Evolutionary conservation across 2,113 vertebrate genomes (phyloP).

Genomic region (Chlorodrepanis virens): DNA sequence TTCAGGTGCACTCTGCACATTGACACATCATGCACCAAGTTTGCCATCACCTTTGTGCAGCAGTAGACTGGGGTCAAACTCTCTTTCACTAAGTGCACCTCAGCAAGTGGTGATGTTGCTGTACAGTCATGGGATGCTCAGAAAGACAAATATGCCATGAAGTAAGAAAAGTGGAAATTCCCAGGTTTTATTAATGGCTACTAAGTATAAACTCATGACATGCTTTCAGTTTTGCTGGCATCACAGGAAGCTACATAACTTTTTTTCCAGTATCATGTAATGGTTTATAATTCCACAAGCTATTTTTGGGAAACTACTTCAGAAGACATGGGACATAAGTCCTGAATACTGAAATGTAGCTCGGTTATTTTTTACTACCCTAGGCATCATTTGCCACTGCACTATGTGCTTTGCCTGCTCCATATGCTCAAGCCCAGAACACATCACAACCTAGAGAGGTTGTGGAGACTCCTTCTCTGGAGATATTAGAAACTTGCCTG

Average conservation of each 20-base stretch:
- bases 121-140: neutral
- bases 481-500: neutral
- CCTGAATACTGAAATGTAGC: neutral
- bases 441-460: neutral
- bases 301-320: neutral
- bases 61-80: neutral
- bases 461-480: neutral
- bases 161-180: constrained; percentile 21
- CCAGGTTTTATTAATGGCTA: neutral
- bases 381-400: neutral
- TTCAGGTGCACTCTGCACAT: neutral
- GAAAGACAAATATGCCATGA: neutral
- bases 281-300: neutral
- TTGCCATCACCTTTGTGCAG: neutral
- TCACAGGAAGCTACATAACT: neutral
- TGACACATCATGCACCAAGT: neutral
- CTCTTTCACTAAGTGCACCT: neutral
- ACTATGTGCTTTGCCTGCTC: neutral
- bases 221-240: constrained; percentile 19
- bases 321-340: neutral
- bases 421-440: neutral
- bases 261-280: constrained; percentile 1
- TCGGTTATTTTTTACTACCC: neutral
- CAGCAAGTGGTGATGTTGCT: neutral
- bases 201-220: neutral